Base-by-base conservation (phyloP, 1,140 invertebrate genomes). In the Lysiphlebus fabarum region DNA sequence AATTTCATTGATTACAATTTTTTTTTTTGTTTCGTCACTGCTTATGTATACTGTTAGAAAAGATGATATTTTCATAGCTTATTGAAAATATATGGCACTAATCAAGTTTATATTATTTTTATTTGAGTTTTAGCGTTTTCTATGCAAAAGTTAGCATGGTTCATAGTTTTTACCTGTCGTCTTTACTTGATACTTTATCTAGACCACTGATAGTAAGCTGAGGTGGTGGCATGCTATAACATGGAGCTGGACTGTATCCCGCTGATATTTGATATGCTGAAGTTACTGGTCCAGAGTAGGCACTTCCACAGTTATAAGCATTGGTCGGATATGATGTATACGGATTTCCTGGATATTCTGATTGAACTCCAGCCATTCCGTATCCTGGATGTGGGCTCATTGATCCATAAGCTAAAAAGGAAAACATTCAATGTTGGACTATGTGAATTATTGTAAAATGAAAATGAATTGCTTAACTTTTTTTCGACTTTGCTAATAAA, bases 311-410 rank as follows among this genome's bases (percentile, higher is more conserved):
- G 67, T 84, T 86, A 75, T 89, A 89, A 42, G 86, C 84, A 3
- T 84, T 81, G 36, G 85, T 81, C 43, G 77, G 77, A 70, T 84
- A 80, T 54, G 86, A 82, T n/a, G 87, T 85, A 70, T 89, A 89
- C 9, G 85, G 85, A 65, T 87, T 87, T 34, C 87, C 86, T 8
- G 89, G 87, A 75, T 90, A 90, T 72, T 90, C 89, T 0, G 88
- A 84, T 64, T 90, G 87, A 12, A 86, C 84, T 4, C 85, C 85
- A 6, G 82, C 80, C 81, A 91, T 90, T 1, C 88, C 88, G 71
- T 92, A 92, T 0, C 89, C 88, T 5, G 89, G 89, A 77, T 91
- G 90, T 2, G 90, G 90, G 73, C 89, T 91, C 75, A 89, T 87
- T 11, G 87, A 86, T 44, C 86, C 86, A 69, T 92, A 92, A 56